phyloP scores from a whole-genome alignment of 2,888 invertebrate genomes.

The Zygothrica quintamaculata region DNA sequence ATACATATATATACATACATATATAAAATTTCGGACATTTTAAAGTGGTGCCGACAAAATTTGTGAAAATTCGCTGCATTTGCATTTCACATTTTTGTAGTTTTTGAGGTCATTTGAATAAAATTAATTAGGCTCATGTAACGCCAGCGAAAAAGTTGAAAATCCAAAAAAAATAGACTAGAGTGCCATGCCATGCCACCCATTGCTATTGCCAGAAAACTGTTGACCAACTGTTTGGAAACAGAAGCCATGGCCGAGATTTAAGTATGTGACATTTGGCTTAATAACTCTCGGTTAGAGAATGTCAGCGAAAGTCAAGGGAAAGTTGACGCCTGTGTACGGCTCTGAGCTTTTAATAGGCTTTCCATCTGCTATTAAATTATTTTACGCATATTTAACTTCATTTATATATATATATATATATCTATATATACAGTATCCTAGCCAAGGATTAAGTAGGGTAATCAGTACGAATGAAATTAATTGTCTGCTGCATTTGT shows the following conservation, averaged over 20 bases:
- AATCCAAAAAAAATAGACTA: conserved; percentile 42
- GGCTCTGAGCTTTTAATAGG: conserved; percentile 60
- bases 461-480: conserved; percentile 1
- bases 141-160: conserved; percentile 64
- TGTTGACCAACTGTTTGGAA: not conserved
- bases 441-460: conserved; percentile 29
- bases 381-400: conserved; percentile 75
- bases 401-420: conserved; percentile 68
- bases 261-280: conserved; percentile 54
- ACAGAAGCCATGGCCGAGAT: conserved; percentile 17
- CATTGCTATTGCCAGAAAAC: not conserved
- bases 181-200: not conserved
- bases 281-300: conserved; percentile 49
- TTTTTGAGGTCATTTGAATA: conserved; percentile 72
- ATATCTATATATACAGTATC: conserved; percentile 46
- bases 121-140: conserved; percentile 82
- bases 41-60: conserved; percentile 43
- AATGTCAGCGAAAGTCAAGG: conserved; percentile 72
- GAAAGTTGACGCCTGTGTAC: conserved; percentile 49
- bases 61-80: conserved; percentile 50
- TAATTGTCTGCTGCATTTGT: conserved; percentile 2
- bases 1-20: not conserved
- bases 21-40: conserved; percentile 16
- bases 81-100: conserved; percentile 55
- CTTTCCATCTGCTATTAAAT: conserved; percentile 70